Evolutionary conservation across 1,140 invertebrate genomes (phyloP).

Genomic region (Heliconius hewitsoni): DNA sequence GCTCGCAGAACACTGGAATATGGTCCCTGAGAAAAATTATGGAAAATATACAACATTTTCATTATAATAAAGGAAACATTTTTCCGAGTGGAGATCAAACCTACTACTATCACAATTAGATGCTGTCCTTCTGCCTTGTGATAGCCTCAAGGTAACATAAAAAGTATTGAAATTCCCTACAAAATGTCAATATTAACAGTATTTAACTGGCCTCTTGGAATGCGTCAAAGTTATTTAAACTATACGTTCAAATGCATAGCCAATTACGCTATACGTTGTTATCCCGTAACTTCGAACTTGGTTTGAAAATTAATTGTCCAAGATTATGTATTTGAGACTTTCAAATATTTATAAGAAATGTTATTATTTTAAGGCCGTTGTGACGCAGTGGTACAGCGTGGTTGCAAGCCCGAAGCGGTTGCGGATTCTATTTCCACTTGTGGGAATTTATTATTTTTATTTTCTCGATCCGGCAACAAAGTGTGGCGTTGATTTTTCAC

Average conservation of each 20-base stretch:
- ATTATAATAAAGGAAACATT: not conserved
- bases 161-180: no score
- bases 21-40: constrained; percentile 53
- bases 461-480: not conserved
- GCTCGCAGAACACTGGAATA: constrained; percentile 64
- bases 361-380: no score
- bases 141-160: no score
- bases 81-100: no score
- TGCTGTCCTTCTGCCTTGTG: no score
- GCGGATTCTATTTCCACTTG: not conserved
- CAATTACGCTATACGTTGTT: not conserved
- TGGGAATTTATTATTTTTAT: not conserved
- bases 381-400: no score
- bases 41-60: not conserved
- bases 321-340: not conserved
- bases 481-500: not conserved
- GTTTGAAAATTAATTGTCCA: not conserved
- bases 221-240: not conserved
- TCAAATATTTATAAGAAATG: no score
- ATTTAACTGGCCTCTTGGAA: not conserved
- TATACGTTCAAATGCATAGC: not conserved
- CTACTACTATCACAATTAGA: no score
- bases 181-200: not conserved
- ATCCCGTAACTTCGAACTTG: not conserved
- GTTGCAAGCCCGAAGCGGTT: no score